Evolutionary conservation across 2,113 vertebrate genomes (phyloP).

Genomic region (Tragelaphus scriptus): DNA sequence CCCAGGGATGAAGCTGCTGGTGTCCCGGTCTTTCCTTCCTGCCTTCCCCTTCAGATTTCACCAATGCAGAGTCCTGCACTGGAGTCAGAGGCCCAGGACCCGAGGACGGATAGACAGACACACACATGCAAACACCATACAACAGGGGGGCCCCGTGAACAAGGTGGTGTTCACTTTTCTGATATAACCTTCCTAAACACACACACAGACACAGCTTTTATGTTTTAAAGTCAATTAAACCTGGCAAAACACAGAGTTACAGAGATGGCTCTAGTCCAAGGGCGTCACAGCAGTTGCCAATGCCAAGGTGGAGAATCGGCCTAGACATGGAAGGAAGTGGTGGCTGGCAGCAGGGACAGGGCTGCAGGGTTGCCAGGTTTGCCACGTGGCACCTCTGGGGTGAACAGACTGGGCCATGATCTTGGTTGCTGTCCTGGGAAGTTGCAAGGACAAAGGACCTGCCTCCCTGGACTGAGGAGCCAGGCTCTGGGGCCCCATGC

Average conservation of each 20-base stretch:
- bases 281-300: neutral
- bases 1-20: neutral
- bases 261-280: neutral
- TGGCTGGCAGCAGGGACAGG: neutral
- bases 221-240: constrained; percentile 26
- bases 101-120: fast-evolving
- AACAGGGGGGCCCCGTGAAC: neutral
- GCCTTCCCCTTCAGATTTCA: neutral
- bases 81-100: neutral
- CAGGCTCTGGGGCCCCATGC: neutral
- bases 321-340: neutral
- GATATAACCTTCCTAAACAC: neutral
- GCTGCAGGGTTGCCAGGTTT: neutral
- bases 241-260: neutral
- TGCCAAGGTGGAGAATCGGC: neutral
- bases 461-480: neutral
- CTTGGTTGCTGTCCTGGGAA: neutral
- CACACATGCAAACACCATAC: neutral
- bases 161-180: neutral
- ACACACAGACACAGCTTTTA: neutral
- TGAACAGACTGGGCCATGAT: neutral
- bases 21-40: neutral
- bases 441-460: neutral
- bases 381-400: neutral
- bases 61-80: neutral